Evolutionary conservation across 2,888 invertebrate species (phyloP), one percentile per base, ranked within the genome.

Genomic region (Harpalus rubripes): DNA sequence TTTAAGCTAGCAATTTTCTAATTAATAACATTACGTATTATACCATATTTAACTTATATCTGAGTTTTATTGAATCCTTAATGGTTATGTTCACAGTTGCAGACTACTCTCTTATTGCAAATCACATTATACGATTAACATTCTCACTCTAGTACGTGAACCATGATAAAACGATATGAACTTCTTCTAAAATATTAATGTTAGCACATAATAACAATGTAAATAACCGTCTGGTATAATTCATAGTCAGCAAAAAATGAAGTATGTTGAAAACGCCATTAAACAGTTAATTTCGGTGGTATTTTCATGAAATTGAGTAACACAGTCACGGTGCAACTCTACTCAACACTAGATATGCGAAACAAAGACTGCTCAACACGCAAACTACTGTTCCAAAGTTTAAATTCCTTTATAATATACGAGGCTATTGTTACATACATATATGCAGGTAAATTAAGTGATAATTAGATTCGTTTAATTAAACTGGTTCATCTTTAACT

Each of bases 261-360:
- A 59, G 12, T 59, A 59, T 80, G 80, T 80, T 80, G 80, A 80
- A 80, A 80, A 80, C n/a, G 61, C 59, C 80, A 80, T 80, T 80
- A 80, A 80, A 80, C 80, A 80, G 80, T 80, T 80, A 80, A 80
- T 80, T 80, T 80, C 80, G 80, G 80, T 80, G 80, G 61, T 80
- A 80, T 80, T 79, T 79, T 80, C 80, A 61, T 80, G 61, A 61
- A 61, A 80, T 80, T 80, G 80, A 61, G 80, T 41, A 80, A 80
- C 39, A 32, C 8, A 61, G 15, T 58, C 63, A 79, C 32, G 26
- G 16, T 41, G 41, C 61, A 39, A 61, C n/a, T 10, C 10, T 10
- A 16, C 15, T 80, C 59, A 78, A 56, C 78, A 56, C 22, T 18
- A 68, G 68, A 68, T 32, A 68, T 41, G 44, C 32, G 32, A 79